Conservation (phyloP, 2,797 vertebrate genomes). For the Lagodon rhomboides region DNA sequence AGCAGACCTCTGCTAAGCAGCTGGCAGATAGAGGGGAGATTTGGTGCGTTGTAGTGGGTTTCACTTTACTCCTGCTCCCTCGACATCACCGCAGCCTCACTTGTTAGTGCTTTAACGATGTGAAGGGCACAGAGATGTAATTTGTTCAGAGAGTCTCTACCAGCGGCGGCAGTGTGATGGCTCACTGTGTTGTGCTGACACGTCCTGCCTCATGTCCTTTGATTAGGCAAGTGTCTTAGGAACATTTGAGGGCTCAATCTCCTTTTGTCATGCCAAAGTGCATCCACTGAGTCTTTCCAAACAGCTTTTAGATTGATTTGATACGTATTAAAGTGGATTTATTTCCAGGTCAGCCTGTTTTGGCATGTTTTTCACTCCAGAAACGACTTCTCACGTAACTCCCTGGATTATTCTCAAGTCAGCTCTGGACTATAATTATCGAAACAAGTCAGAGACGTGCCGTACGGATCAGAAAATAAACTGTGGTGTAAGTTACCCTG, state of each 20-base stretch:
- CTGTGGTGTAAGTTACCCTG: slow-evolving; percentile 30
- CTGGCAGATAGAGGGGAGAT: slow-evolving; percentile 58
- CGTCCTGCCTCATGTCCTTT: slow-evolving; percentile 36
- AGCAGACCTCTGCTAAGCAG: slow-evolving; percentile 74
- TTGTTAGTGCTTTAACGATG: slow-evolving; percentile 68
- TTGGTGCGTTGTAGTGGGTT: slow-evolving; percentile 64
- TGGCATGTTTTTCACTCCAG: slow-evolving; percentile 28
- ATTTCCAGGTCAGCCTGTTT: slow-evolving; percentile 35
- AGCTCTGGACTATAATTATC: slow-evolving; percentile 49
- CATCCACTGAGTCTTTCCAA: slow-evolving; percentile 39
- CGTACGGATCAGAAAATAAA: slow-evolving; percentile 47
- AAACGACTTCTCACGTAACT: slow-evolving; percentile 35
- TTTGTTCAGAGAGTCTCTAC: slow-evolving; percentile 52
- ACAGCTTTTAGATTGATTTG: slow-evolving; percentile 54
- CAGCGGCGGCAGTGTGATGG: slow-evolving; percentile 15
- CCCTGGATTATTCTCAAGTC: slow-evolving; percentile 44
- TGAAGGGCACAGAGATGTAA: slow-evolving; percentile 52
- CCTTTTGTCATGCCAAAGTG: slow-evolving; percentile 47
- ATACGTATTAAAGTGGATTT: slow-evolving; percentile 43
- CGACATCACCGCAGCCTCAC: slow-evolving; percentile 45
- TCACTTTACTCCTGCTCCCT: slow-evolving; percentile 66
- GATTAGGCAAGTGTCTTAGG: slow-evolving; percentile 50
- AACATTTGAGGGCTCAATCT: slow-evolving; percentile 49
- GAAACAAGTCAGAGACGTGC: slow-evolving; percentile 40
- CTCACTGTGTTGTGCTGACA: slow-evolving; percentile 39